These are phyloP conservation scores for Hyaena hyaena DNA, from an alignment of 2,113 vertebrate species.

Conservation along the genomic window DNA sequence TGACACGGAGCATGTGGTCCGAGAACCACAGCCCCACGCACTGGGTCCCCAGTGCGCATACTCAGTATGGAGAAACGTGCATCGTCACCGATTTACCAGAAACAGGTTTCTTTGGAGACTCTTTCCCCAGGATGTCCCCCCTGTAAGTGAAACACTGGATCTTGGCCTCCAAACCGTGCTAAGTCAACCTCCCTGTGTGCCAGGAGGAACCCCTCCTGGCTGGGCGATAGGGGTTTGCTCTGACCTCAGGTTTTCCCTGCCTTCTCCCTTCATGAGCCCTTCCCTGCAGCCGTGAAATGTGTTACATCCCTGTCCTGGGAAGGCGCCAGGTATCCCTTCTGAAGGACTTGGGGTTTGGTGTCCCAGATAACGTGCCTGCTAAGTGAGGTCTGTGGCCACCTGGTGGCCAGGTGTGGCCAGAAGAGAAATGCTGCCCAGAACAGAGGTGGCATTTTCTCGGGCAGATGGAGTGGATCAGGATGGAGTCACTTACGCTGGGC, in stretches of 20 bases:
- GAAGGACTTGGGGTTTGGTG: too few species aligned
- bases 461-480: background rate
- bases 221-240: background rate
- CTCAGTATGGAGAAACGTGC: background rate
- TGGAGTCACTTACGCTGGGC: background rate
- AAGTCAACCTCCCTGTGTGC: rapidly evolving
- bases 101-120: background rate
- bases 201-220: background rate
- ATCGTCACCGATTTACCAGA: background rate
- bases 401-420: background rate
- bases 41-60: background rate
- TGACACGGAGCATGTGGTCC: background rate
- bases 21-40: background rate
- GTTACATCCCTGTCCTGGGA: background rate
- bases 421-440: background rate
- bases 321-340: background rate
- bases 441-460: background rate
- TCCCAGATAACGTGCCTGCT: background rate
- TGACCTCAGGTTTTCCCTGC: background rate
- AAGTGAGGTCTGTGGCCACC: background rate
- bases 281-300: background rate
- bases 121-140: background rate
- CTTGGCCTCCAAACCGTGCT: background rate
- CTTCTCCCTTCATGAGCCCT: too few species aligned
- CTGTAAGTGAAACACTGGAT: rapidly evolving